Conservation (phyloP, 2,113 vertebrate genomes). For the Electrona antarctica region DNA sequence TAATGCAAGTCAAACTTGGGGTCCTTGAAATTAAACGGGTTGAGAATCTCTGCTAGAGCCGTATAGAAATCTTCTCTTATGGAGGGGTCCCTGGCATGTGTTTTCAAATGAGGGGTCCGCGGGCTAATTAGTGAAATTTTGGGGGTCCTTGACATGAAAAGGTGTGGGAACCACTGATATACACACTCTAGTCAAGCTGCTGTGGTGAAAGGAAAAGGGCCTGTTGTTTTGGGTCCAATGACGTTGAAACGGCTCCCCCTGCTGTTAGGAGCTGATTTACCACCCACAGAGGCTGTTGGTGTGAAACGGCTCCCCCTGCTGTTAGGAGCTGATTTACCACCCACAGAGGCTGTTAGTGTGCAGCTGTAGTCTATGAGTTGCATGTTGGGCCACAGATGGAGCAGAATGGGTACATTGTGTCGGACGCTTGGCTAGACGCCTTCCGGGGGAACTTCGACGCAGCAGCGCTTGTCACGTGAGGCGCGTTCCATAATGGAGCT, state of each 20-base stretch:
- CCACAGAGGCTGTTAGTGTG: slow-evolving; percentile 5
- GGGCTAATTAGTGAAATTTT: no score
- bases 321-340: slow-evolving; percentile 53
- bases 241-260: slow-evolving; percentile 62
- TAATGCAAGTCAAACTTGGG: no score
- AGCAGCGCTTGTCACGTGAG: no score
- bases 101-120: no score
- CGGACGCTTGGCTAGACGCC: slow-evolving; percentile 25
- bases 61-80: no score
- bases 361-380: slow-evolving; percentile 9
- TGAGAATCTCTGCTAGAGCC: no score
- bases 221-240: slow-evolving; percentile 41
- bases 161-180: no score
- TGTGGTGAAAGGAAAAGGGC: neutral
- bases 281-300: slow-evolving; percentile 18
- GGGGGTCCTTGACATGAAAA: no score
- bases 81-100: no score
- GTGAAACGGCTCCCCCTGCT: slow-evolving; percentile 64
- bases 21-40: no score
- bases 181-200: neutral
- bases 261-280: slow-evolving; percentile 57
- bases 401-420: slow-evolving; percentile 44
- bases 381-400: slow-evolving; percentile 43
- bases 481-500: slow-evolving; percentile 16
- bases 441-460: no score